Evolutionary conservation across 2,888 invertebrate species (phyloP).

Genomic region (Nematopogon swammerdamellus): DNA sequence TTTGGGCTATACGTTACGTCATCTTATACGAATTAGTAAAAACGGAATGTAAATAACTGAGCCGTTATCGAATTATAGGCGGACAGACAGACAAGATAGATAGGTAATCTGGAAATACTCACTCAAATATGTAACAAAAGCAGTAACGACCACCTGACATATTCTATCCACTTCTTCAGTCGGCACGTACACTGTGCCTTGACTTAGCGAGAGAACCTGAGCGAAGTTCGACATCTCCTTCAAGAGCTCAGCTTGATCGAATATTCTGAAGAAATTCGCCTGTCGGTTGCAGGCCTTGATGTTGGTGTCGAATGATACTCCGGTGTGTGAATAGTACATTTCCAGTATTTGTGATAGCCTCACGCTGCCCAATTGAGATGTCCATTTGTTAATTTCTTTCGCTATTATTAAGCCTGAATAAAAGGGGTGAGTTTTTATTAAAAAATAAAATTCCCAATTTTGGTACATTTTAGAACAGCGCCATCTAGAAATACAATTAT

Average conservation of each 20-base stretch:
- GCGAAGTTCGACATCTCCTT: constrained; percentile 41
- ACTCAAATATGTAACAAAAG: constrained; percentile 52
- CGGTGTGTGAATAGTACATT: constrained; percentile 65
- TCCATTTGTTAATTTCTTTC: constrained; percentile 48
- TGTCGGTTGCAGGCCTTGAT: constrained; percentile 59
- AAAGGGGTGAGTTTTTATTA: too few species aligned
- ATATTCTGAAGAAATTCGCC: constrained; percentile 34
- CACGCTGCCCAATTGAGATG: constrained; percentile 42
- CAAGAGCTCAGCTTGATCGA: constrained; percentile 30
- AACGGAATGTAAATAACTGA: too few species aligned
- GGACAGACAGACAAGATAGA: too few species aligned
- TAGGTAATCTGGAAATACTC: constrained; percentile 17
- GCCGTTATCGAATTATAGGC: too few species aligned
- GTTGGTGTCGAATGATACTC: constrained; percentile 51
- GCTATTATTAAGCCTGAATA: constrained; percentile 55
- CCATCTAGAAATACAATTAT: too few species aligned
- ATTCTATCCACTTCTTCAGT: constrained; percentile 43
- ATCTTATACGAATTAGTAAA: too few species aligned
- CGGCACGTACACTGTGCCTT: constrained; percentile 39
- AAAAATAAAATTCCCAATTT: too few species aligned
- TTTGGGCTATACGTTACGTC: too few species aligned
- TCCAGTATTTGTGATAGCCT: constrained; percentile 62
- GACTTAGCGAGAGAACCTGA: constrained; percentile 34
- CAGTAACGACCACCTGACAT: constrained; percentile 38
- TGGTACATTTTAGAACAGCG: too few species aligned